Evolutionary conservation across 2,888 invertebrate genomes (phyloP).

Genomic region (Diarsia mendica): DNA sequence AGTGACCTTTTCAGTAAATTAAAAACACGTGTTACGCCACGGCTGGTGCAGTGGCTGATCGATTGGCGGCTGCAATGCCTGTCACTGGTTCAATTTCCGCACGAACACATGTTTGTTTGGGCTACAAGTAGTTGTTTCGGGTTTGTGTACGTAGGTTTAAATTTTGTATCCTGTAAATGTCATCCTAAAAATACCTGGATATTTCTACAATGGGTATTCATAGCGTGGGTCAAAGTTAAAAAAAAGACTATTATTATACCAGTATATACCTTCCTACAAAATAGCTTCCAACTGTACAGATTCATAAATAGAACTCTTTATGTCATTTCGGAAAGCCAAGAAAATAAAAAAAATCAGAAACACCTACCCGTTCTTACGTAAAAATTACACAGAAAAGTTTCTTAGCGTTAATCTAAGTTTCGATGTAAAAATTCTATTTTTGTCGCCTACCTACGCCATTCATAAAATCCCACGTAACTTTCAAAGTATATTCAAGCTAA

Average conservation of each 20-base stretch:
- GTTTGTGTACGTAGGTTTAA: background rate
- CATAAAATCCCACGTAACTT: background rate
- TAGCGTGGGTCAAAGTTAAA: too few relatives aligned
- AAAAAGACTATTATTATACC: background rate
- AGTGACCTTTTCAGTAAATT: background rate
- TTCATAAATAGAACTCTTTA: conserved; percentile 7
- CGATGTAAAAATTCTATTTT: background rate
- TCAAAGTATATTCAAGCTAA: conserved; percentile 11
- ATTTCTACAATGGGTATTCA: too few relatives aligned
- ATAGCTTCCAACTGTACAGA: background rate
- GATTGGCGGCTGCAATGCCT: background rate
- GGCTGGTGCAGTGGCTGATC: background rate
- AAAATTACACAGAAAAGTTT: background rate
- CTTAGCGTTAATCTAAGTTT: background rate
- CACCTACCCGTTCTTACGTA: background rate
- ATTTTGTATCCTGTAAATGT: background rate
- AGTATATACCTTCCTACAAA: background rate
- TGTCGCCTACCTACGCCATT: background rate
- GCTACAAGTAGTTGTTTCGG: background rate
- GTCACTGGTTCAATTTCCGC: background rate
- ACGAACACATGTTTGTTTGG: background rate
- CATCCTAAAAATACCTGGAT: too few relatives aligned
- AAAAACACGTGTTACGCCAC: background rate
- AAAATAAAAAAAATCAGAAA: conserved; percentile 2
- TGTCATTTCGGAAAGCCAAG: background rate